Evolutionary conservation across 2,888 invertebrate species (phyloP), one percentile per base, ranked within the genome.

Genomic region (Drosophila pseudotalamancana): DNA sequence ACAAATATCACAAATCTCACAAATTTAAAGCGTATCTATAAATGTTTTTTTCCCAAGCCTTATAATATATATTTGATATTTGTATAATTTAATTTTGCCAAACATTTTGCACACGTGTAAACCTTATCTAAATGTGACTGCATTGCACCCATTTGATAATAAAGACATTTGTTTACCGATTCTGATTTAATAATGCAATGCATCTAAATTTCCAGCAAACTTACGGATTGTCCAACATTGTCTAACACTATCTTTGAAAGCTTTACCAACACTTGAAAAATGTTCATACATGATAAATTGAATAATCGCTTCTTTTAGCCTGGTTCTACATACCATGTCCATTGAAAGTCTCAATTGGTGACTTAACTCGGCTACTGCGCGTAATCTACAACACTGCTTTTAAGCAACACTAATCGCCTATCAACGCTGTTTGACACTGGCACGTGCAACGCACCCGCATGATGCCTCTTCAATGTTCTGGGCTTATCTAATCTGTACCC

Each of bases 341-440:
- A 21, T n/a, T 12, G 3, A n/a, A 12, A 49, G 29, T n/a, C n/a
- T n/a, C n/a, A n/a, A n/a, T 23, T 29, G 32, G 8, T 16, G 16
- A 16, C 39, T 31, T 11, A 21, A 31, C 39, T 25, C 25, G 21
- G 19, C 37, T 32, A n/a, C 16, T 42, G 19, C 14, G 11, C 6
- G 32, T 31, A 61, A 34, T 51, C 23, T 35, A 6, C 9, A 39
- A 37, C 39, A 50, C 25, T 18, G n/a, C 19, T 27, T 8, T 9
- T 21, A 32, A 18, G 34, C 35, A 51, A 18, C 37, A 25, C 39
- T 62, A 72, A 67, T 72, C 68, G 16, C 37, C 67, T 51, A 54
- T 65, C 64, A 63, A 54, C 67, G 62, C 74, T 34, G 74, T 43
- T 72, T 74, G 75, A 81, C 81, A 78, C 37, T 59, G 73, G 81